A percentile compares a stretch with the other conserved stretches of the same genome.
These are phyloP conservation scores for Mesopsocus fuscifrons DNA, from an alignment of 2,888 invertebrate species.

Conservation along the genomic window DNA sequence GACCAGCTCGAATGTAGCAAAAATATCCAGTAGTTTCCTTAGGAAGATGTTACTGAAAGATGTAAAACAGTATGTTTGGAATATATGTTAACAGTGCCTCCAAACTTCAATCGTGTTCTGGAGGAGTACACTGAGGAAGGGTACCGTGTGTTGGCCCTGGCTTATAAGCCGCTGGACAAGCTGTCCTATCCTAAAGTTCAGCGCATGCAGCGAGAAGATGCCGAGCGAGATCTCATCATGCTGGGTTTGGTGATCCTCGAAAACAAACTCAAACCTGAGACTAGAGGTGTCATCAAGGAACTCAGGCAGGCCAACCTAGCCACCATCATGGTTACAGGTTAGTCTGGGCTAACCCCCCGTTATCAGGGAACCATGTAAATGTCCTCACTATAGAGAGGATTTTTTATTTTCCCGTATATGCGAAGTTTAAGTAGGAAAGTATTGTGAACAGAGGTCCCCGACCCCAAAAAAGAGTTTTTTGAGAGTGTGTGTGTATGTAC, in stretches of 20 bases:
- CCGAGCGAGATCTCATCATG: constrained; percentile 65
- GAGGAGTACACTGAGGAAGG: constrained; percentile 81
- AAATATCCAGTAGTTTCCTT: no score
- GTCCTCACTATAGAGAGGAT: no score
- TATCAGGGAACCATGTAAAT: no score
- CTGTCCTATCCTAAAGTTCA: constrained; percentile 52
- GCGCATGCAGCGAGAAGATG: constrained; percentile 51
- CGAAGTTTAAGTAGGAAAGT: no score
- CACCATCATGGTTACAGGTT: constrained; percentile 93
- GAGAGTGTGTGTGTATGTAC: no score
- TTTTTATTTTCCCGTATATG: constrained; percentile 2
- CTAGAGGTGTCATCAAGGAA: constrained; percentile 57
- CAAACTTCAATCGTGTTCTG: constrained; percentile 54
- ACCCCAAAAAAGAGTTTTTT: no score
- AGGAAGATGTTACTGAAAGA: no score
- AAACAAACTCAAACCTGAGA: constrained; percentile 81
- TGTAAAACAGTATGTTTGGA: no score
- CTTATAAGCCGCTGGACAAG: constrained; percentile 49
- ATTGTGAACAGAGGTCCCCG: no score
- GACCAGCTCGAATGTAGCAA: no score
- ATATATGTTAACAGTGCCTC: constrained; percentile 44
- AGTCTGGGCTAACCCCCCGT: no score
- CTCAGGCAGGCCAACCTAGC: constrained; percentile 72
- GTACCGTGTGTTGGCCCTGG: constrained; percentile 80
- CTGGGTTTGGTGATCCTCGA: constrained; percentile 86